Conservation (phyloP, 2,888 invertebrate genomes). For the Zhuqinia jingwanae region DNA sequence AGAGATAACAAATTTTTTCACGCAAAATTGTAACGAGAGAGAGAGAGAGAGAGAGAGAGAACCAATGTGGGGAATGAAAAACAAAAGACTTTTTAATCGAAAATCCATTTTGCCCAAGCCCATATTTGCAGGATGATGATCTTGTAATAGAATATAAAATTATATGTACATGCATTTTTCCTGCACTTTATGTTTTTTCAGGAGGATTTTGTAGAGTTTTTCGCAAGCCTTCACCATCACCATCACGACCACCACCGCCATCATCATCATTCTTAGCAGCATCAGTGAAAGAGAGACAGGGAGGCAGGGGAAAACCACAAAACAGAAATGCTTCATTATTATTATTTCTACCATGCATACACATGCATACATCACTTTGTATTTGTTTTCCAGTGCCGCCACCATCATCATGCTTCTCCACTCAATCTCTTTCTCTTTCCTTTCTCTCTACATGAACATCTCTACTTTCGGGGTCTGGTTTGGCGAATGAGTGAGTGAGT, state of each 20-base stretch:
- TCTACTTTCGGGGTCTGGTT: too few relatives aligned
- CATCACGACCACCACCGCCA: neutral
- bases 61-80: neutral
- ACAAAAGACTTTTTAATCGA: constrained; percentile 33
- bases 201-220: constrained; percentile 29
- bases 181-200: neutral
- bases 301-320: constrained; percentile 12
- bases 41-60: neutral
- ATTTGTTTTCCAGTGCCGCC: constrained; percentile 11
- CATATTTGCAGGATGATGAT: neutral
- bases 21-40: neutral
- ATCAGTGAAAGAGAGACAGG: neutral
- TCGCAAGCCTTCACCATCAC: neutral
- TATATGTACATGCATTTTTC: too few relatives aligned
- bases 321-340: constrained; percentile 51
- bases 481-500: too few relatives aligned
- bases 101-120: constrained; percentile 3
- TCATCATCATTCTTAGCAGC: neutral
- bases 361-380: neutral
- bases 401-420: neutral
- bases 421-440: neutral
- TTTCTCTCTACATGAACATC: too few relatives aligned
- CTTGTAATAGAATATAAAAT: too few relatives aligned
- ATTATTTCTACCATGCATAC: constrained; percentile 22
- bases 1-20: too few relatives aligned